A percentile compares a stretch with the other conserved stretches of the same genome.
Conservation (phyloP, 2,888 invertebrate species). For the Drosophila rellima region DNA sequence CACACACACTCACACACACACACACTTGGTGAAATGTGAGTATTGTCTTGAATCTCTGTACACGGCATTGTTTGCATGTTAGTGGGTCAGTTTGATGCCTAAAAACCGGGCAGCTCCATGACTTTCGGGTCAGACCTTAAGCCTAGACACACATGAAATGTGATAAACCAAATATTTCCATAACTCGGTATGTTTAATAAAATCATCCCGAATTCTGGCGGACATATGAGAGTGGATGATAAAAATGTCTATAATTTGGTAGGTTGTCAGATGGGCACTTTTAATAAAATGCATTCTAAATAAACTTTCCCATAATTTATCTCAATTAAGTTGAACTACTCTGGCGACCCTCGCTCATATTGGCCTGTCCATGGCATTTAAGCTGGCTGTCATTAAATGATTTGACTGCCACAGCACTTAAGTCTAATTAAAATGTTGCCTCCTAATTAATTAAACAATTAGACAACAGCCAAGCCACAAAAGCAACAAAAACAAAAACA, state of each 20-base stretch:
- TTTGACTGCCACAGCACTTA: conserved; percentile 71
- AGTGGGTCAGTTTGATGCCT: conserved; percentile 55
- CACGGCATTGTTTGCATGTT: conserved; percentile 73
- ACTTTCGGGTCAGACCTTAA: conserved; percentile 12
- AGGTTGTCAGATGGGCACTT: too few relatives aligned
- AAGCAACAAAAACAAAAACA: conserved; percentile 16
- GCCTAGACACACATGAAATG: not conserved
- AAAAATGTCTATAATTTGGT: too few relatives aligned
- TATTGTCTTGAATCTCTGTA: conserved; percentile 69
- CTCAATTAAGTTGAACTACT: conserved; percentile 9
- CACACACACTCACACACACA: conserved; percentile 33
- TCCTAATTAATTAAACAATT: conserved; percentile 78
- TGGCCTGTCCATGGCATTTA: conserved; percentile 53
- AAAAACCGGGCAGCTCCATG: conserved; percentile 31
- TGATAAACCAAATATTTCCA: too few relatives aligned
- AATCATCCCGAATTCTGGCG: too few relatives aligned
- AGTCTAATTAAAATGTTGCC: conserved; percentile 76
- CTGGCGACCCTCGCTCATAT: conserved; percentile 36
- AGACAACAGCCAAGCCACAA: conserved; percentile 25
- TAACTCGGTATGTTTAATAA: too few relatives aligned
- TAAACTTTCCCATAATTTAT: too few relatives aligned
- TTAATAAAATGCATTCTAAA: too few relatives aligned
- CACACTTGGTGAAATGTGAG: conserved; percentile 20
- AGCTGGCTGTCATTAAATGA: conserved; percentile 66
- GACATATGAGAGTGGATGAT: too few relatives aligned